Conservation (phyloP, 2,888 invertebrate genomes). For the Ormyrus pomaceus region DNA sequence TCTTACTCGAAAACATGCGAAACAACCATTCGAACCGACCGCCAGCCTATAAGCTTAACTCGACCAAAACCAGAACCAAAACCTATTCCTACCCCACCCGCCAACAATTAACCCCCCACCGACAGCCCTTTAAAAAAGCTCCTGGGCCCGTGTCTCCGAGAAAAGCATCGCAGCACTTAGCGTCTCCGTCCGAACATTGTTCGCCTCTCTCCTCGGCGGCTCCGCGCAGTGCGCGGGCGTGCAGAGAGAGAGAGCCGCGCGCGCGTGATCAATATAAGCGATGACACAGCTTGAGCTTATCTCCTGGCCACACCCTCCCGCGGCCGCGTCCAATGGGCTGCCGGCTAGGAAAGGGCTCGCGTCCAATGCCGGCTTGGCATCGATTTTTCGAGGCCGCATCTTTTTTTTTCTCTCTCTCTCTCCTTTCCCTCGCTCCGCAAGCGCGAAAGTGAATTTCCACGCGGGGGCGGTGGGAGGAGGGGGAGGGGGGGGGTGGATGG, state of each 20-base stretch:
- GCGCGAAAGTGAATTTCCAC: slow-evolving; percentile 72
- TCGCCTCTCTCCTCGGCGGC: too few relatives aligned
- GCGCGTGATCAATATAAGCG: slow-evolving; percentile 74
- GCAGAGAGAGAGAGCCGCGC: slow-evolving; percentile 34
- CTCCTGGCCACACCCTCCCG: slow-evolving; percentile 72
- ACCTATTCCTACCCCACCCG: too few relatives aligned
- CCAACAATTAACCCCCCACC: too few relatives aligned
- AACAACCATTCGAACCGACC: too few relatives aligned
- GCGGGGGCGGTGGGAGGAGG: slow-evolving; percentile 56
- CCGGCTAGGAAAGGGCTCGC: slow-evolving; percentile 57
- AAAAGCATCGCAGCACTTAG: too few relatives aligned
- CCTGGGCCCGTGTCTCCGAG: too few relatives aligned
- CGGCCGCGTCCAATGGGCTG: slow-evolving; percentile 65
- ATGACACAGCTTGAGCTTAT: slow-evolving; percentile 75
- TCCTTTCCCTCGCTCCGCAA: slow-evolving; percentile 21
- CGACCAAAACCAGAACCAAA: too few relatives aligned
- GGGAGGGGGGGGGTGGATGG: slow-evolving; percentile 45
- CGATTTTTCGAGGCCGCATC: slow-evolving; percentile 70
- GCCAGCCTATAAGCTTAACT: too few relatives aligned
- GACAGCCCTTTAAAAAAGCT: too few relatives aligned
- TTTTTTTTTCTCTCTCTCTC: slow-evolving; percentile 57
- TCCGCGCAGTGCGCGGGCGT: slow-evolving; percentile 38
- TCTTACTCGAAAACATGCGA: too few relatives aligned
- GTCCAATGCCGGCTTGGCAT: slow-evolving; percentile 68
- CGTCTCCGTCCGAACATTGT: too few relatives aligned